These are phyloP conservation scores for Tachycineta bicolor DNA, from an alignment of 2,113 vertebrate genomes.

Conservation along the genomic window DNA sequence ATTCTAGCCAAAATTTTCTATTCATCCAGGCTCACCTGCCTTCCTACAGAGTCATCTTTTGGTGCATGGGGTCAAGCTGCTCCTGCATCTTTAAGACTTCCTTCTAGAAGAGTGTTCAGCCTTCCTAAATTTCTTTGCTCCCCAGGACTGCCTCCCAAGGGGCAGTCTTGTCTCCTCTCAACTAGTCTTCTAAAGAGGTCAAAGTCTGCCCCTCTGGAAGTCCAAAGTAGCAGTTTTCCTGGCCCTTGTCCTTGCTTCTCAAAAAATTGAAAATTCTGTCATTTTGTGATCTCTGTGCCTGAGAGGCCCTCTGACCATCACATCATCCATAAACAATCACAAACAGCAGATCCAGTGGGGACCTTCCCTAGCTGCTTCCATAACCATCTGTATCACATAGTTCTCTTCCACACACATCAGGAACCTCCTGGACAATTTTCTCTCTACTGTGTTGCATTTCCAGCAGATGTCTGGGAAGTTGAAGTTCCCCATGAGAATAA, in stretches of 20 bases:
- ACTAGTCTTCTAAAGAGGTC: neutral
- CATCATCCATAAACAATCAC: neutral
- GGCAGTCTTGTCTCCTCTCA: neutral
- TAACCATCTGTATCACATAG: neutral
- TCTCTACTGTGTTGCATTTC: neutral
- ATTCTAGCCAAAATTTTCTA: neutral
- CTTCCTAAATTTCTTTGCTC: neutral
- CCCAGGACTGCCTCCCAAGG: neutral
- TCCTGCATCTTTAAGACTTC: neutral
- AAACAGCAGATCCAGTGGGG: neutral
- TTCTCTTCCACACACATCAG: neutral
- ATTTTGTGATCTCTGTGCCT: neutral
- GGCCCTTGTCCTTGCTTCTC: fast-evolving
- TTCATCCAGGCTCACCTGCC: neutral
- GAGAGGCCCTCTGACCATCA: neutral
- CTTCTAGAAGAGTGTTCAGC: neutral
- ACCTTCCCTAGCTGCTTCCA: neutral
- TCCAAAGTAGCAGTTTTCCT: neutral
- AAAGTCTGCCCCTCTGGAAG: neutral
- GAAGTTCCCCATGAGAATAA: neutral
- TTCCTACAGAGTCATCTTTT: neutral
- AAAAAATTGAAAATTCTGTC: neutral
- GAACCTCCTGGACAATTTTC: neutral
- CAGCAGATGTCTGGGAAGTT: neutral
- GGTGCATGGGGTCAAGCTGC: neutral